phyloP scores from a whole-genome alignment of 2,888 invertebrate genomes.

The Dasysyrphus albostriatus region DNA sequence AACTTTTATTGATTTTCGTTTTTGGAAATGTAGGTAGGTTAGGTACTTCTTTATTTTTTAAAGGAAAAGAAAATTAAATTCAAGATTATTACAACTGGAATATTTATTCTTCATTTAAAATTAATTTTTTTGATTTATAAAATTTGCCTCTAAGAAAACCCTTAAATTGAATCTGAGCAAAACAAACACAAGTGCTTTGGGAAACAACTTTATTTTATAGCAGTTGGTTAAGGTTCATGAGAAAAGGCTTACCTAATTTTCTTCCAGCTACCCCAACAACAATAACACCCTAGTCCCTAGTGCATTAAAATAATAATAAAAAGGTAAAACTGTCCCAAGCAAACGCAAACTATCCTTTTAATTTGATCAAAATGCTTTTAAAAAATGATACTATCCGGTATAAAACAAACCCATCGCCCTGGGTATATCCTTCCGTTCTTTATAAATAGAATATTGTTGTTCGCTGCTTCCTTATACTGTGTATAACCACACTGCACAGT shows the following conservation, averaged over 20 bases:
- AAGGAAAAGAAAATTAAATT: too few relatives aligned
- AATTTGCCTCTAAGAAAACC: too few relatives aligned
- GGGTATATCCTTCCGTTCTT: conserved; percentile 24
- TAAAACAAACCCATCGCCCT: conserved; percentile 13
- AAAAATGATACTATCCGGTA: not conserved
- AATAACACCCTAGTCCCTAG: not conserved
- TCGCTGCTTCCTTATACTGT: not conserved
- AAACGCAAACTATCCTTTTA: conserved; percentile 6
- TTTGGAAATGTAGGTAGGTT: too few relatives aligned
- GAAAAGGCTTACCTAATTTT: conserved; percentile 8
- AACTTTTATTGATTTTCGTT: too few relatives aligned
- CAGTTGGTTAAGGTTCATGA: not conserved
- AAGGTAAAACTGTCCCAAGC: not conserved
- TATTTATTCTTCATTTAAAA: too few relatives aligned
- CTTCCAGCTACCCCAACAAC: not conserved
- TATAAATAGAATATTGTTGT: conserved; percentile 1
- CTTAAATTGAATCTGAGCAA: too few relatives aligned
- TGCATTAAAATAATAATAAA: not conserved
- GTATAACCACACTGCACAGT: conserved; percentile 28
- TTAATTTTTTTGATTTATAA: too few relatives aligned
- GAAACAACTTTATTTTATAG: not conserved
- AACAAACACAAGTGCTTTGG: not conserved
- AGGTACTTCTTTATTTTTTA: too few relatives aligned
- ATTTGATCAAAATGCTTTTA: conserved; percentile 29
- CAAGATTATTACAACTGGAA: too few relatives aligned